Conservation (phyloP, 2,797 vertebrate species). For the Dicrostonyx torquatus region DNA sequence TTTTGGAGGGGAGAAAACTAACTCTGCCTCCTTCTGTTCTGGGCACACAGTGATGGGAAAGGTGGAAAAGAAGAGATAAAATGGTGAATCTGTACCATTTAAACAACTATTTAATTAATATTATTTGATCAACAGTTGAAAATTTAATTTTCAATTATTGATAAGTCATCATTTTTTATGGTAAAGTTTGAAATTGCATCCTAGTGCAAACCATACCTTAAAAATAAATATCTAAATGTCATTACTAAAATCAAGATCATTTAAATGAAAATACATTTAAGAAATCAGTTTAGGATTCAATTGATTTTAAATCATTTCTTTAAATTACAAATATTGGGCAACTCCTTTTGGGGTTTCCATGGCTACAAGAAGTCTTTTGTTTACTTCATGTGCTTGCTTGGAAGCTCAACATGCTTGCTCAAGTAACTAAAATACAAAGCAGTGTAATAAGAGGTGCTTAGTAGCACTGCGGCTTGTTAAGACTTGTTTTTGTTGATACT, state of each 20-base stretch:
- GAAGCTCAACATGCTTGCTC: background rate
- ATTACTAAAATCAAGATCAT: constrained; percentile 19
- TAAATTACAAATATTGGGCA: background rate
- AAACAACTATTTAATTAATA: background rate
- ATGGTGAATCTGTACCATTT: background rate
- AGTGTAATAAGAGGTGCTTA: background rate
- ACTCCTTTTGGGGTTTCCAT: background rate
- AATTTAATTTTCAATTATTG: background rate
- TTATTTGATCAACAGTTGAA: background rate
- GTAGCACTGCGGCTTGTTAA: background rate
- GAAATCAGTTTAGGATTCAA: background rate
- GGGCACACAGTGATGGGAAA: background rate
- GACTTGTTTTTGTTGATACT: background rate
- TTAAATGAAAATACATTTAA: constrained; percentile 44
- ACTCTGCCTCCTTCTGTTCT: background rate
- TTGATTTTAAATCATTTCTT: background rate
- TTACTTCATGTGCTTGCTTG: background rate
- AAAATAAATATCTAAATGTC: background rate
- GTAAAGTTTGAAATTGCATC: constrained; percentile 38
- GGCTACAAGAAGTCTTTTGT: background rate
- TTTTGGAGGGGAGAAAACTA: background rate
- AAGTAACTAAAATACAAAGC: background rate
- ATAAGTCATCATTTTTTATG: background rate
- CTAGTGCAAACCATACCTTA: background rate
- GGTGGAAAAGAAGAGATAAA: background rate